Base-by-base conservation (phyloP, 2,113 vertebrate species). In the Catharus minimus region DNA sequence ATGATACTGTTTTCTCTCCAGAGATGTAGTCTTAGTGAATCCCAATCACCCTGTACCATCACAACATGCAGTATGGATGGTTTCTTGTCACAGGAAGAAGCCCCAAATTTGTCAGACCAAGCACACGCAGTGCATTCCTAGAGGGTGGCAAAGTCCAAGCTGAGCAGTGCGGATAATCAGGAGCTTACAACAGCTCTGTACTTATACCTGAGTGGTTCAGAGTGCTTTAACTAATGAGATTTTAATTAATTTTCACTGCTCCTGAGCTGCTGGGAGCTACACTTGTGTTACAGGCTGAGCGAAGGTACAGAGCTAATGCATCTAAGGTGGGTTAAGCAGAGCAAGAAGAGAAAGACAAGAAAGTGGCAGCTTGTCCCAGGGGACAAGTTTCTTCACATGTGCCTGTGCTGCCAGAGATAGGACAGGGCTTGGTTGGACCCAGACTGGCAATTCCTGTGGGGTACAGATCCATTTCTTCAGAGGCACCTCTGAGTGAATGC, bases 171-270 rank as follows among this genome's bases (percentile, higher is more conserved):
- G 77, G 60, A 33, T 83, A 73, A 46, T 72, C 44, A 38, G 69
- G 64, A 56, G 57, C 36, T 88, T 75, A 55, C 5, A 1, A 16
- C 32, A 75, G 56, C 38, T 87, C 78, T 43, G 38, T 26, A 8
- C n/a, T 85, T 87, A 50, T 3, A 76, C 52, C 43, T 36, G 43
- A 80, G 60, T 2, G 0, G 44, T 71, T 94, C 52, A 56, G 56
- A 82, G 49, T 10, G 3, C 41, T 72, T 64, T 84, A 81, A 44
- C 56, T 88, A 88, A 82, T 73, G 58, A 91, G 66, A 58, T n/a
- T 50, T 50, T 87, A 82, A 75, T 91, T 87, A 50, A 75, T 88
- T 89, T 81, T 87, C 60, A 44, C 18, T 84, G 62, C 38, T 85
- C 10, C 60, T 74, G 58, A 76, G 43, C 33, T 55, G 38, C 67